Percentiles rank a stretch among this genome's conserved stretches.
phyloP scores from a whole-genome alignment of 2,113 vertebrate genomes.

The Hirundichthys speculiger region DNA sequence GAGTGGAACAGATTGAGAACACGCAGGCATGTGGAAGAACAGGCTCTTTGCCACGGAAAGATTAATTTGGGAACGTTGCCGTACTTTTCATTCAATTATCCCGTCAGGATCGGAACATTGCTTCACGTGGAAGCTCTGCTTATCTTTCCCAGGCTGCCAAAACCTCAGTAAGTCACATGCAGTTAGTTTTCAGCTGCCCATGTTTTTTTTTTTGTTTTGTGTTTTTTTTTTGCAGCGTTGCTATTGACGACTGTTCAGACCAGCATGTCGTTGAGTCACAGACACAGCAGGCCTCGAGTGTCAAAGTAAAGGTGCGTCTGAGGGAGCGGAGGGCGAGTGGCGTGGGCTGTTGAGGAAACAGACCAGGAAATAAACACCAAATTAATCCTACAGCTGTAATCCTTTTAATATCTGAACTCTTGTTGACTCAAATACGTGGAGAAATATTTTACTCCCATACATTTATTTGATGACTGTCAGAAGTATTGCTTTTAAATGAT shows the following conservation, averaged over 20 bases:
- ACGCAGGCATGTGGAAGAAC: neutral
- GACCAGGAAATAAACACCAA: neutral
- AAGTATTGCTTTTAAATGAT: no score
- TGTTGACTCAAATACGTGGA: no score
- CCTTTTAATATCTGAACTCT: no score
- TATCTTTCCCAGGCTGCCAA: neutral
- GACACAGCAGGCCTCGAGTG: neutral
- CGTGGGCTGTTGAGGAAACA: neutral
- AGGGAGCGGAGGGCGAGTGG: neutral
- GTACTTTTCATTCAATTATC: neutral
- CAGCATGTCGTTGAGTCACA: slow-evolving; percentile 13
- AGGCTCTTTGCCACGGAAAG: neutral
- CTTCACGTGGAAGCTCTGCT: neutral
- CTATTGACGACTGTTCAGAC: slow-evolving; percentile 5
- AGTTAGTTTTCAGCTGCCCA: neutral
- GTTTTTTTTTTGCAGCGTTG: neutral
- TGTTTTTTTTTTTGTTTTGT: slow-evolving; percentile 1
- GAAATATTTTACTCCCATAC: no score
- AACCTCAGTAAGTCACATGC: neutral
- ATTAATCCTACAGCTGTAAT: neutral
- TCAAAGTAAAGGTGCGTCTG: slow-evolving; percentile 9
- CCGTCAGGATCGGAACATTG: neutral
- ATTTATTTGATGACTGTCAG: no score
- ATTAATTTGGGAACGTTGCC: neutral
- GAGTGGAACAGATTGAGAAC: neutral